Base-by-base conservation (phyloP, 2,797 vertebrate genomes). In the Eupleurogrammus muticus region DNA sequence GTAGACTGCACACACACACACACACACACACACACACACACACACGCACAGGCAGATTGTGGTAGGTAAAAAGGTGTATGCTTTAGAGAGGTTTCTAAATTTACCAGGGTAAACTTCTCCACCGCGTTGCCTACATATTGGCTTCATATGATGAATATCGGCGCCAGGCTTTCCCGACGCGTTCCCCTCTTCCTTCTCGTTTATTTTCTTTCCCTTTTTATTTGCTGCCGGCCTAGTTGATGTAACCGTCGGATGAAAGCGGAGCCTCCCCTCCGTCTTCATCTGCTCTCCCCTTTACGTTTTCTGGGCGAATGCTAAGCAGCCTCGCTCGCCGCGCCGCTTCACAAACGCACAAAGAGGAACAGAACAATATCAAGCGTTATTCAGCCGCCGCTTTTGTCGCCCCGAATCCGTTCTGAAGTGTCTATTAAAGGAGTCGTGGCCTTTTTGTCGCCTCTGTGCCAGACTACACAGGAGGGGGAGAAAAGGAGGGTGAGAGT, bases 391-490 rank as follows among this genome's bases (percentile, higher is more conserved):
- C 54, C 69, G 70, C 87, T 82, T 90, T 90, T 86, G 87, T 91
- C 44, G 42, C 76, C 70, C 82, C 35, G n/a, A 77, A 83, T 86
- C 73, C 80, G 68, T 87, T 87, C 82, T 90, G 84, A 90, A 90
- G 89, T 90, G 84, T 89, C 86, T 90, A 83, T 88, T 88, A 87
- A 89, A 85, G 86, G 82, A 89, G 87, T 86, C 70, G 28, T 85
- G 86, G 90, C 87, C 87, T 90, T 91, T 87, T 79, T 89, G 86
- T 88, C 71, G 79, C 87, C 79, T 82, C 73, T 68, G 70, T 54
- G 71, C 72, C 72, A 78, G 77, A 84, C 84, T 77, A 72, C 79
- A 80, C 84, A 75, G 63, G 80, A 77, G 79, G 65, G 78, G 66
- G 56, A 62, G 50, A 23, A 63, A 34, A 51, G n/a, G 51, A 54